These are phyloP conservation scores for Cataglyphis hispanica DNA, from an alignment of 1,140 invertebrate genomes.

Conservation along the genomic window DNA sequence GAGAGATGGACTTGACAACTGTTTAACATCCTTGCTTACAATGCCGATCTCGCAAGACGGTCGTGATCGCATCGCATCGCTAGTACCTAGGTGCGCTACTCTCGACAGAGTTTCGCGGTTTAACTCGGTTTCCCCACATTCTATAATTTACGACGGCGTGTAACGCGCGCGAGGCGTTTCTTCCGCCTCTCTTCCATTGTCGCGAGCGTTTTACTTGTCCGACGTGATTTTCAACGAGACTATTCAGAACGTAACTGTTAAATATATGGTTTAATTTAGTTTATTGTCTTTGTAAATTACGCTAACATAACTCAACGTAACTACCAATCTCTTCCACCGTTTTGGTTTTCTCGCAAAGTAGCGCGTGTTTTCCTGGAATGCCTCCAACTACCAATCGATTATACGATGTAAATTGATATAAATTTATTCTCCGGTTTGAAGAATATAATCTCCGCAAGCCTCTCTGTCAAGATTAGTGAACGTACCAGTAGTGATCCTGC, in stretches of 20 bases:
- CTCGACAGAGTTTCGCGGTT: slow-evolving; percentile 38
- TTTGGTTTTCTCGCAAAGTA: neutral
- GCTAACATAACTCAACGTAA: neutral
- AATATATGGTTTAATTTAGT: slow-evolving; percentile 44
- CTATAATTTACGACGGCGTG: slow-evolving; percentile 51
- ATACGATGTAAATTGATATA: neutral
- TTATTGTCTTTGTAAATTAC: slow-evolving; percentile 21
- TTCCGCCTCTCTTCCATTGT: slow-evolving; percentile 54
- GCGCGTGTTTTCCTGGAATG: too few relatives aligned
- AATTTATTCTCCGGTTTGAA: neutral
- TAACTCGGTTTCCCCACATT: neutral
- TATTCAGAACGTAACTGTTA: slow-evolving; percentile 35
- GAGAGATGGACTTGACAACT: slow-evolving; percentile 82
- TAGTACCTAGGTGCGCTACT: neutral
- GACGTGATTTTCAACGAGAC: slow-evolving; percentile 34
- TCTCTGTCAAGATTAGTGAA: slow-evolving; percentile 3
- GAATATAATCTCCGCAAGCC: neutral
- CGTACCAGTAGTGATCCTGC: slow-evolving; percentile 35
- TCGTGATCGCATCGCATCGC: slow-evolving; percentile 39
- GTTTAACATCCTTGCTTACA: slow-evolving; percentile 81
- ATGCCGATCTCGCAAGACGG: slow-evolving; percentile 68
- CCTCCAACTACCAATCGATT: neutral
- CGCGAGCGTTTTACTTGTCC: slow-evolving; percentile 37
- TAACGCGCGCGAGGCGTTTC: slow-evolving; percentile 53
- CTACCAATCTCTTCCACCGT: neutral